phyloP scores from a whole-genome alignment of 2,888 invertebrate species.

The Caenorhabditis sp. region DNA sequence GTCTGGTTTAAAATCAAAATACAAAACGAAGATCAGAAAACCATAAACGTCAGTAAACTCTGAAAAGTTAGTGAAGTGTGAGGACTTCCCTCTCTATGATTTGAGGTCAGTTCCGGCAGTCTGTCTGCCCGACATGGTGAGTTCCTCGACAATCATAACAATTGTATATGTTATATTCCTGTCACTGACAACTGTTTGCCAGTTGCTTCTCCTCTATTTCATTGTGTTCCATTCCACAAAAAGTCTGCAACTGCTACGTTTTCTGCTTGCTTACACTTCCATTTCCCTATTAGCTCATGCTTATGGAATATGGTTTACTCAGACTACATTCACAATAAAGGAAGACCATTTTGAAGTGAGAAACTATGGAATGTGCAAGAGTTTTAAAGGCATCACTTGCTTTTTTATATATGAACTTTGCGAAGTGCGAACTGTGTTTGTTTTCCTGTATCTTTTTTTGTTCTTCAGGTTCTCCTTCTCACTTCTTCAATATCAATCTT shows the following conservation, averaged over 20 bases:
- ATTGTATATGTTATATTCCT: background rate
- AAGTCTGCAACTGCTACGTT: background rate
- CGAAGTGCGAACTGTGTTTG: too few relatives aligned
- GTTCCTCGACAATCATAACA: background rate
- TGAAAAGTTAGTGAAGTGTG: background rate
- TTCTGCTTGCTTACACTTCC: background rate
- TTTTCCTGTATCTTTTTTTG: background rate
- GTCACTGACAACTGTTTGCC: background rate
- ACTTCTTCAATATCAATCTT: background rate
- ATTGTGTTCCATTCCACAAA: conserved; percentile 1
- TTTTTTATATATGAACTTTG: background rate
- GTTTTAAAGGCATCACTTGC: background rate
- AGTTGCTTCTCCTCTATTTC: background rate
- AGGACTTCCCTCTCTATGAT: background rate
- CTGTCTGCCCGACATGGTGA: too few relatives aligned
- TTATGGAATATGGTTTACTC: background rate
- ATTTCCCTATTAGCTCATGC: background rate
- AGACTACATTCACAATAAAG: background rate
- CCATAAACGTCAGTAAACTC: too few relatives aligned
- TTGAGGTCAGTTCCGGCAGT: too few relatives aligned
- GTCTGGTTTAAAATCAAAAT: too few relatives aligned
- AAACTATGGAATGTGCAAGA: background rate
- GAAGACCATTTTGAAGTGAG: background rate
- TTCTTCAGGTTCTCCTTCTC: background rate
- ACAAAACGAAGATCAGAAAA: too few relatives aligned